A percentile compares a stretch with the other conserved stretches of the same genome.
phyloP scores from a whole-genome alignment of 2,888 invertebrate genomes.

The Piscicola geometra region DNA sequence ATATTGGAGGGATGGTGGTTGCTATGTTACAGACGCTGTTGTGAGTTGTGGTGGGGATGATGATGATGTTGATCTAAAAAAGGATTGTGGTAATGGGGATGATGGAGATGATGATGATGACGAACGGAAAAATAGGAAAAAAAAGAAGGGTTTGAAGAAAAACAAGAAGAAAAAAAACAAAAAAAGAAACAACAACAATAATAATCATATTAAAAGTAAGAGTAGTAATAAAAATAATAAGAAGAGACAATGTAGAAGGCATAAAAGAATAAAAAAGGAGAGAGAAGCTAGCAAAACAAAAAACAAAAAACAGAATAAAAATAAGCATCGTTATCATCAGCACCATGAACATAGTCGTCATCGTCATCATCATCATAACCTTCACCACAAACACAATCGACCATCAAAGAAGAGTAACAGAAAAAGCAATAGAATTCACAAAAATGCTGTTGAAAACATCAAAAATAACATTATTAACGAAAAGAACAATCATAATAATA shows the following conservation, averaged over 20 bases:
- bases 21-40: background rate
- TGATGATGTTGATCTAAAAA: too few relatives aligned
- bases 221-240: background rate
- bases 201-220: background rate
- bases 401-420: too few relatives aligned
- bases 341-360: background rate
- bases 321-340: background rate
- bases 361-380: too few relatives aligned
- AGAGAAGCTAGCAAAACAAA: background rate
- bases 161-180: background rate
- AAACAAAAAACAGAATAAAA: background rate
- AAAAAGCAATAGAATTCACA: background rate
- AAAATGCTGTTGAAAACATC: background rate
- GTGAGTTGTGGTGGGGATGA: too few relatives aligned
- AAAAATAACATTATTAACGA: background rate
- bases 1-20: background rate
- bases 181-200: background rate
- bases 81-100: too few relatives aligned
- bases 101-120: too few relatives aligned
- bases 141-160: background rate
- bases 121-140: too few relatives aligned
- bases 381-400: too few relatives aligned
- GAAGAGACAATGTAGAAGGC: background rate
- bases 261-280: background rate
- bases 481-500: constrained; percentile 10